Evolutionary conservation across 1,140 invertebrate species (phyloP), one percentile per base, ranked within the genome.

Genomic region (Brachystomella parvula): DNA sequence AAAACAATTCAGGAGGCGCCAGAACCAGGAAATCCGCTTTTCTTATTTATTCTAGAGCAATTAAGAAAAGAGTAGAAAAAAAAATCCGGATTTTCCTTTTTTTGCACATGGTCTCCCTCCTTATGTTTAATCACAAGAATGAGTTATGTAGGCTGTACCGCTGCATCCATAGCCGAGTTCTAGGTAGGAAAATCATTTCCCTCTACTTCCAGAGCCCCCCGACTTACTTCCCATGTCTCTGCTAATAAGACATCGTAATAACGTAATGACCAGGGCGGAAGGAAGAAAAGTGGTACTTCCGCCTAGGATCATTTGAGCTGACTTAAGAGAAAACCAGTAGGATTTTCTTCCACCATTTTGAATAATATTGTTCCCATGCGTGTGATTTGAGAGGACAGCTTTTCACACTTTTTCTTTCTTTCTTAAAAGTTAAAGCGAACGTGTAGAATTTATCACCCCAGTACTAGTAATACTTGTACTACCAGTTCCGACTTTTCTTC

Each of bases 321-420:
- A 9, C 39, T 44, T 44, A 44, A 44, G 9, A 44, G 9, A 44
- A n/a, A 44, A n/a, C 39, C 39, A n/a, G 9, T 12, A 9, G 39
- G 39, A 12, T 44, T 12, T 26, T 26, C 49, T 6, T 6, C 49
- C 49, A 17, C 49, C 49, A 56, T 56, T 33, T 47, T 70, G 68
- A 70, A 70, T 70, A 70, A 70, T 66, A 70, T 70, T 70, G 68
- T 70, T 70, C 68, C 68, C 68, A 70, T 35, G 68, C 68, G 68
- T 70, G 68, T 66, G 68, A 70, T 70, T 35, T 60, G 39, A 39
- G 47, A 44, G 47, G 65, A 66, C 68, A 70, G 68, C 68, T 70
- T 70, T 70, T 66, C 61, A 35, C 68, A 70, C 64, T 70, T 68
- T 69, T 64, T 21, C 61, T 66, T 58, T 70, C 68, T 66, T 70